Conservation (phyloP, 2,888 invertebrate genomes). For the Drosophila incognita region DNA sequence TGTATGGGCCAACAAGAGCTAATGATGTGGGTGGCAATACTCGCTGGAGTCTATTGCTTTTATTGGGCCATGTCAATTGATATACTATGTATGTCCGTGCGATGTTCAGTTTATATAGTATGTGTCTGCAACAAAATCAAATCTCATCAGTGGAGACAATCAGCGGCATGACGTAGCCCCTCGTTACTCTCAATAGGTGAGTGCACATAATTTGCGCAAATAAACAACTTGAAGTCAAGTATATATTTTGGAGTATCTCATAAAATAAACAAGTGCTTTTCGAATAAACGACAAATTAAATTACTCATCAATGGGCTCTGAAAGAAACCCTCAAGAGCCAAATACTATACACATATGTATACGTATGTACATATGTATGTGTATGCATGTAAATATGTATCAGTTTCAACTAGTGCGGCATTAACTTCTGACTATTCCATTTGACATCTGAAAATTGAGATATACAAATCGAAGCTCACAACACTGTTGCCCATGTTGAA, state of each 20-base stretch:
- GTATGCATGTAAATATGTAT: not conserved
- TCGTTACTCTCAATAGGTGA: slow-evolving; percentile 7
- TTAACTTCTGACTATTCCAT: slow-evolving; percentile 19
- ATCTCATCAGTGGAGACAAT: slow-evolving; percentile 23
- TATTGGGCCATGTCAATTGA: slow-evolving; percentile 2
- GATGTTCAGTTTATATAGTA: not conserved
- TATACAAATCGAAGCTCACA: not conserved
- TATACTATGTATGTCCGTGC: not conserved
- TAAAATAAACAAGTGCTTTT: slow-evolving; percentile 78
- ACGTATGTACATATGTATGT: not conserved
- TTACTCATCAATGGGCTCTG: slow-evolving; percentile 71
- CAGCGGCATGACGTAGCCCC: slow-evolving; percentile 3
- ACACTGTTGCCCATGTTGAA: slow-evolving; percentile 1
- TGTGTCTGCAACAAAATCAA: slow-evolving; percentile 19
- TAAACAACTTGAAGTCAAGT: slow-evolving; percentile 79
- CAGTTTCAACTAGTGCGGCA: slow-evolving; percentile 19
- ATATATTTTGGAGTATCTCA: slow-evolving; percentile 79
- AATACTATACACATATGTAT: slow-evolving; percentile 3
- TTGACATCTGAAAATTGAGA: slow-evolving; percentile 4
- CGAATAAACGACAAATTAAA: slow-evolving; percentile 81
- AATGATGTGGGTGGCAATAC: slow-evolving; percentile 13
- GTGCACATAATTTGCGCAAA: slow-evolving; percentile 59
- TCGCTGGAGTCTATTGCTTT: not conserved
- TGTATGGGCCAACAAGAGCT: slow-evolving; percentile 19
- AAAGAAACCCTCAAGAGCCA: slow-evolving; percentile 31